Evolutionary conservation across 92 coral and sea anemone species (phyloP).

Genomic region (Epizoanthus scotinus): DNA sequence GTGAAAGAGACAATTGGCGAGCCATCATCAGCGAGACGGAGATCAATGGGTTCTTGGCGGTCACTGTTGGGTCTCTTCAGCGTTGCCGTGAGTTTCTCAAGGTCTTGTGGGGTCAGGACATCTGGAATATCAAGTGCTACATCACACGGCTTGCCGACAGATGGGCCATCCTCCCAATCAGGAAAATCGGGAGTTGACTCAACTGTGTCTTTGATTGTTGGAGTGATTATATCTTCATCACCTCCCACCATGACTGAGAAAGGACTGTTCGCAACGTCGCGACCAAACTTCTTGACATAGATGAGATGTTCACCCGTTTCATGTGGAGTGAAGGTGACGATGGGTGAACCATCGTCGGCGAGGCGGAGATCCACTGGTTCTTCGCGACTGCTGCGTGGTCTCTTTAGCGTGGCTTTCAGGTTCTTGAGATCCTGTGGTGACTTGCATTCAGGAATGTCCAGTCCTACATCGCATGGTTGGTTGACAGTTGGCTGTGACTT

Average conservation of each 20-base stretch:
- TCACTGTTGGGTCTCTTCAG: conserved; percentile 84
- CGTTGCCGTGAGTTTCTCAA: conserved; percentile 71
- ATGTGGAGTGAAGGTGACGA: conserved; percentile 33
- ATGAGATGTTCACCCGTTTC: conserved; percentile 45
- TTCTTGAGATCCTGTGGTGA: conserved; percentile 24
- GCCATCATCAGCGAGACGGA: conserved; percentile 80
- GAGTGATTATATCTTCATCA: too few species aligned
- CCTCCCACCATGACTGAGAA: conserved; percentile 23
- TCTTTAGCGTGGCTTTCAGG: conserved; percentile 18
- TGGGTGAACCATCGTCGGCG: conserved; percentile 17
- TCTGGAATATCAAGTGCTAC: conserved; percentile 89
- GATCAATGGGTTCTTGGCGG: conserved; percentile 75
- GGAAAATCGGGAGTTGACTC: conserved; percentile 40
- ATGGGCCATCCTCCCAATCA: conserved; percentile 86
- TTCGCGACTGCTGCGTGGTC: conserved; percentile 18
- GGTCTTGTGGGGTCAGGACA: conserved; percentile 79
- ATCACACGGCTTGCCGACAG: conserved; percentile 89
- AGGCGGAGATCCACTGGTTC: conserved; percentile 19
- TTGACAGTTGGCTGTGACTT: conserved; percentile 17
- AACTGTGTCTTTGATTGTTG: neutral
- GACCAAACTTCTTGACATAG: conserved; percentile 21
- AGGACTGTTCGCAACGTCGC: conserved; percentile 22
- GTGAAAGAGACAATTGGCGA: conserved; percentile 83
- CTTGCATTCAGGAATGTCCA: conserved; percentile 9
- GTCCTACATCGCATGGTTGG: conserved; percentile 24